Conservation (phyloP, 1,140 invertebrate species). For the Lordiphosa collinella region DNA sequence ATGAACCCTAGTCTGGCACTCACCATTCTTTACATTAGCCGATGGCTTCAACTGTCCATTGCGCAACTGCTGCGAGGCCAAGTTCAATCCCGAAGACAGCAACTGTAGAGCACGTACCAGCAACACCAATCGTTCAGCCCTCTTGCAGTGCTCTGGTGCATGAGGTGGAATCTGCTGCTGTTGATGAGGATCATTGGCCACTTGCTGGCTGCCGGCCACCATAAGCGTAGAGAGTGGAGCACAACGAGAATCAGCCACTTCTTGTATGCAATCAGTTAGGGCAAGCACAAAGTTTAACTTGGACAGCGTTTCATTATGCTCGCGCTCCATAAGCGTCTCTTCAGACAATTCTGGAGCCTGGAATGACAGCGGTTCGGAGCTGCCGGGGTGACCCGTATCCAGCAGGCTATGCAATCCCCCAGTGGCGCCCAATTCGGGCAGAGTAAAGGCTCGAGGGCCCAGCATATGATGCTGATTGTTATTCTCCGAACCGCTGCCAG, state of each 20-base stretch:
- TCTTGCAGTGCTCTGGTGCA: conserved; percentile 81
- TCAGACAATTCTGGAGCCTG: conserved; percentile 94
- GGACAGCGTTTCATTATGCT: conserved; percentile 95
- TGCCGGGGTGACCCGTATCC: conserved; percentile 78
- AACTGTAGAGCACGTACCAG: conserved; percentile 94
- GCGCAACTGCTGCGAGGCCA: conserved; percentile 93
- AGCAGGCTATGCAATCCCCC: conserved; percentile 83
- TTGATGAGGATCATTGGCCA: conserved; percentile 26
- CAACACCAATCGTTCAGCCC: conserved; percentile 94
- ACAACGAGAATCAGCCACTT: conserved; percentile 88
- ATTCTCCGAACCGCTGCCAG: conserved; percentile 69
- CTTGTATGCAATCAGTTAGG: conserved; percentile 93
- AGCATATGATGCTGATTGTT: conserved; percentile 83
- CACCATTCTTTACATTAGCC: conserved; percentile 92
- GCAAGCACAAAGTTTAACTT: conserved; percentile 96
- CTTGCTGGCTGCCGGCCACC: conserved; percentile 64
- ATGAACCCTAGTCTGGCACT: conserved; percentile 20
- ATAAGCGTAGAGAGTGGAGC: conserved; percentile 85
- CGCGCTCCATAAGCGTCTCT: conserved; percentile 95
- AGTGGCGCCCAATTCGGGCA: conserved; percentile 88
- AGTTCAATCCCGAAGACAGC: conserved; percentile 92
- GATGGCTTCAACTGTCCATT: conserved; percentile 92
- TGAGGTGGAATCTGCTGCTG: conserved; percentile 78
- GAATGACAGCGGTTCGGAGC: conserved; percentile 86
- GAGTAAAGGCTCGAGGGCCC: conserved; percentile 86